Evolutionary conservation across 2,888 invertebrate genomes (phyloP).

Genomic region (Halocaridina rubra): DNA sequence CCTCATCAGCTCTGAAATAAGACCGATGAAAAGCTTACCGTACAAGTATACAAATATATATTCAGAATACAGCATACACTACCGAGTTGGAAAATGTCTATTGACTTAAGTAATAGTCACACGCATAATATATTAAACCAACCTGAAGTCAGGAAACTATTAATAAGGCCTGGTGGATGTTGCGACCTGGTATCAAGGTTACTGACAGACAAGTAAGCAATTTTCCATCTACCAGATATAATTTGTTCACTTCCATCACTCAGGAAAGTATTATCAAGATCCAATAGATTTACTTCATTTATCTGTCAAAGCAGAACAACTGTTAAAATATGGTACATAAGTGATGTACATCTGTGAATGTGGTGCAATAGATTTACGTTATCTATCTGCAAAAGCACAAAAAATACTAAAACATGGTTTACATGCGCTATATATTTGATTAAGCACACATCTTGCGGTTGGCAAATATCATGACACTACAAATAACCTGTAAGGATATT

Average conservation of each 20-base stretch:
- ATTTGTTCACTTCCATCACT: constrained; percentile 18
- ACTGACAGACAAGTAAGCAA: neutral
- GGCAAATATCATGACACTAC: no score
- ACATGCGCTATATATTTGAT: no score
- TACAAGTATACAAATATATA: neutral
- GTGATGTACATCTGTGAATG: no score
- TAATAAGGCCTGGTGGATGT: neutral
- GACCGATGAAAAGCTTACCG: no score
- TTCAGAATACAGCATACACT: neutral
- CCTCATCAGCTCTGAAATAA: constrained; percentile 32
- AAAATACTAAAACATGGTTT: no score
- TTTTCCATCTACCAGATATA: neutral
- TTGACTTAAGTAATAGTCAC: no score
- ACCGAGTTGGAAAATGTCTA: no score
- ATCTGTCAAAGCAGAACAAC: neutral
- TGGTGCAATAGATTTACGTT: no score
- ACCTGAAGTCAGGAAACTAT: constrained; percentile 13
- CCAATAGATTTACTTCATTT: constrained; percentile 10
- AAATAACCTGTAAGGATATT: no score
- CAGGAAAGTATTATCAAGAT: neutral
- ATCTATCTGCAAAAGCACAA: no score
- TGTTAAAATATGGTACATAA: neutral
- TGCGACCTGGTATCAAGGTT: neutral
- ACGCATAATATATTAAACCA: neutral
- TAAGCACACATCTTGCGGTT: no score